phyloP scores from a whole-genome alignment of 2,797 vertebrate species.

The Danio kyathit region DNA sequence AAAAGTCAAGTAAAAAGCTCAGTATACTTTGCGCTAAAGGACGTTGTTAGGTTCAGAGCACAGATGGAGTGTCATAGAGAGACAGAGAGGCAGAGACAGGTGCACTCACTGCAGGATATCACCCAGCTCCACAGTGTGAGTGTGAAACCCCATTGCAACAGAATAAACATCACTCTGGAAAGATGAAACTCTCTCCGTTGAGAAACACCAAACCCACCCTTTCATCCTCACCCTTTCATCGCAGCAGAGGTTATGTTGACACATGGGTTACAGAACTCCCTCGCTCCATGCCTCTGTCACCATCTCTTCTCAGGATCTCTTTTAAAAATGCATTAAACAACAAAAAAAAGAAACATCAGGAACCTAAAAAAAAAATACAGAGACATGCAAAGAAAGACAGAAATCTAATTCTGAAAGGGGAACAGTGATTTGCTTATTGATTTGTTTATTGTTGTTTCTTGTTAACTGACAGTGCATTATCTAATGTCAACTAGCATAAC shows the following conservation, averaged over 20 bases:
- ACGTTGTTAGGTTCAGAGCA: slow-evolving; percentile 1
- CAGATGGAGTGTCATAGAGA: slow-evolving; percentile 38
- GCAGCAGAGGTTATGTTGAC: slow-evolving; percentile 23
- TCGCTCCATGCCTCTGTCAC: not conserved
- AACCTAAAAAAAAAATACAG: not conserved
- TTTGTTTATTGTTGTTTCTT: no score
- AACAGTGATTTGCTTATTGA: no score
- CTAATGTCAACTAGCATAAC: no score
- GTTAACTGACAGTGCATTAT: no score
- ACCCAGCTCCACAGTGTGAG: slow-evolving; percentile 50
- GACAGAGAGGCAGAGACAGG: slow-evolving; percentile 51
- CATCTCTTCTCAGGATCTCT: not conserved
- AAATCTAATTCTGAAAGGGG: no score
- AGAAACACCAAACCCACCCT: slow-evolving; percentile 24
- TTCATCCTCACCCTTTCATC: slow-evolving; percentile 47
- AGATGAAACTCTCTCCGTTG: slow-evolving; percentile 31
- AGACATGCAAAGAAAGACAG: not conserved
- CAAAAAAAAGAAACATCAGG: not conserved
- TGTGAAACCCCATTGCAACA: slow-evolving; percentile 49
- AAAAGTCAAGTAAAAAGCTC: no score
- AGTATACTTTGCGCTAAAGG: not conserved
- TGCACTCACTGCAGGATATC: slow-evolving; percentile 61
- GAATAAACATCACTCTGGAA: slow-evolving; percentile 36
- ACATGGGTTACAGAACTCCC: not conserved
- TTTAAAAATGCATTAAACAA: not conserved